phyloP scores from a whole-genome alignment of 2,113 vertebrate species.

The Neopipo cinnamomea region DNA sequence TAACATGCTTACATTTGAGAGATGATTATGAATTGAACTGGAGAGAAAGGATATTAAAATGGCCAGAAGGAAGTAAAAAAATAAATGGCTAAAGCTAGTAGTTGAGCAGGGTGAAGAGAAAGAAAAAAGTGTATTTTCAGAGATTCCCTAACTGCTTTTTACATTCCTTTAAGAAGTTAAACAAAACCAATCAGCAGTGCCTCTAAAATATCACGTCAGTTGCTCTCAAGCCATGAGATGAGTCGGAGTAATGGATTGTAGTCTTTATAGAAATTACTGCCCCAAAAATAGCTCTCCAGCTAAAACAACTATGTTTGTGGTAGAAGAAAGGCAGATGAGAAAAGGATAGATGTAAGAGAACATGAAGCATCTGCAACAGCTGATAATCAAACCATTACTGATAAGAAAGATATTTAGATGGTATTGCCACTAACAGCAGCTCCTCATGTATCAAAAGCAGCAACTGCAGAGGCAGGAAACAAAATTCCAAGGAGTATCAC shows the following conservation, averaged over 20 bases:
- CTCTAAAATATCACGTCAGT: background rate
- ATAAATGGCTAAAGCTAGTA: background rate
- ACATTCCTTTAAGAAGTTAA: background rate
- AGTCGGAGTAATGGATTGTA: background rate
- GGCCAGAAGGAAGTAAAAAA: constrained; percentile 10
- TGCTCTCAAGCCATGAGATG: background rate
- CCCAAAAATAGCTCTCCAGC: background rate
- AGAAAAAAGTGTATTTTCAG: background rate
- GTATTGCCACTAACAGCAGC: background rate
- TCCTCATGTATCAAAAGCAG: background rate
- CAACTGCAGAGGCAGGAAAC: background rate
- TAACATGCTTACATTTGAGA: background rate
- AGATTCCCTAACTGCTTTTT: background rate
- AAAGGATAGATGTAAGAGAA: background rate
- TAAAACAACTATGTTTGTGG: background rate
- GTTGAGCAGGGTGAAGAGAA: background rate
- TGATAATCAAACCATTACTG: background rate
- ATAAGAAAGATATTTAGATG: background rate
- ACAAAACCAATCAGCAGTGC: background rate
- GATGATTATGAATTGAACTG: background rate
- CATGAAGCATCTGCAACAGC: background rate
- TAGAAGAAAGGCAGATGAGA: background rate
- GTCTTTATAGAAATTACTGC: background rate
- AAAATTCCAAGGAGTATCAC: background rate
- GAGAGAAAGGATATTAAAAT: constrained; percentile 16